A percentile compares a stretch with the other conserved stretches of the same genome.
These are phyloP conservation scores for Rhabdophis nuchalis DNA, from an alignment of 2,797 vertebrate genomes.

Conservation along the genomic window DNA sequence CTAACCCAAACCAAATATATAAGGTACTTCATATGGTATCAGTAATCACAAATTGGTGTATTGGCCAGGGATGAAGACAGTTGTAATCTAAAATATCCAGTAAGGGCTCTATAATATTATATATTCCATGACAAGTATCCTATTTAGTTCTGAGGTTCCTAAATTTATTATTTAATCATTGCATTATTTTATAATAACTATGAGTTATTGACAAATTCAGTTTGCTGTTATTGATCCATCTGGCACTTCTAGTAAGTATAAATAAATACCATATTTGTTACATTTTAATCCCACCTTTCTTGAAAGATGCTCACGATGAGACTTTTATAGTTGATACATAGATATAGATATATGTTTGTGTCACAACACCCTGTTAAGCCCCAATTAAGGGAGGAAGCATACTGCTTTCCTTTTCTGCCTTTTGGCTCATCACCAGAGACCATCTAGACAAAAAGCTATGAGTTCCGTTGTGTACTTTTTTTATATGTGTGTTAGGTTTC, in stretches of 20 bases:
- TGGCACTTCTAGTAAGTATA: neutral
- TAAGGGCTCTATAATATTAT: neutral
- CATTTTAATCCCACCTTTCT: neutral
- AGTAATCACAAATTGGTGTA: neutral
- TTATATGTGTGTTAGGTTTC: no score
- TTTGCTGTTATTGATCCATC: neutral
- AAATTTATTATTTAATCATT: neutral
- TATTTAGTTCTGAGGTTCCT: neutral
- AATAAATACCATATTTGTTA: neutral
- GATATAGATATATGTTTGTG: no score
- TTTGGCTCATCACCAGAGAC: no score
- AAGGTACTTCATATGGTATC: neutral
- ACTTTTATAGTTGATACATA: neutral
- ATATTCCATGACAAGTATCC: neutral
- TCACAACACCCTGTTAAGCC: no score
- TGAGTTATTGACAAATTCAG: neutral
- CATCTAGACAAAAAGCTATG: no score
- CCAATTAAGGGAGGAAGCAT: no score
- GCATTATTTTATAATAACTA: neutral
- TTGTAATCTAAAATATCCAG: neutral
- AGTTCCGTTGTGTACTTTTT: no score
- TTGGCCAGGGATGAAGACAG: neutral
- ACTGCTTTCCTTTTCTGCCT: no score
- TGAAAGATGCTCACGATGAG: neutral
- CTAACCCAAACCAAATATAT: neutral